Evolutionary conservation across 2,113 vertebrate genomes (phyloP).

Genomic region (Ailurus styani): DNA sequence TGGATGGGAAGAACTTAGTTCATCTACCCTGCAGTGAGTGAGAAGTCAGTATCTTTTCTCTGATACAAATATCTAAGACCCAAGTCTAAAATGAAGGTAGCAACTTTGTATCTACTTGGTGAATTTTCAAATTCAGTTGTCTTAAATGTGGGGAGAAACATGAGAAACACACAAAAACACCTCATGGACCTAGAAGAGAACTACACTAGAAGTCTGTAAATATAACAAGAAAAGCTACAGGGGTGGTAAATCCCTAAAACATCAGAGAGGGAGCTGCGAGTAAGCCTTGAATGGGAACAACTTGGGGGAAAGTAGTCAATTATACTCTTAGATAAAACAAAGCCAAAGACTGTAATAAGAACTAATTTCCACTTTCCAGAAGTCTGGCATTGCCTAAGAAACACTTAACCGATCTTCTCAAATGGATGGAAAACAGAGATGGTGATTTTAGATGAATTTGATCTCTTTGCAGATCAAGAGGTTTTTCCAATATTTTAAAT

Average conservation of each 20-base stretch:
- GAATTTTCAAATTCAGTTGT: not conserved
- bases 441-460: not conserved
- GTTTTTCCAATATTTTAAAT: conserved; percentile 29
- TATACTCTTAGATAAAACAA: not conserved
- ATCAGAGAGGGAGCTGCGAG: not conserved
- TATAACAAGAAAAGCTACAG: not conserved
- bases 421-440: conserved; percentile 1
- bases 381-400: not conserved
- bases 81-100: not conserved
- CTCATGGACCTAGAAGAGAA: not conserved
- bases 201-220: not conserved
- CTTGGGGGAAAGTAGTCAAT: not conserved
- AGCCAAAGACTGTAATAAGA: not conserved
- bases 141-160: not conserved
- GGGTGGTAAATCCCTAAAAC: not conserved
- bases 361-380: conserved; percentile 1
- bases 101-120: not conserved
- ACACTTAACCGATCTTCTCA: conserved; percentile 3
- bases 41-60: not conserved
- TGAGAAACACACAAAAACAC: not conserved
- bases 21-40: not conserved
- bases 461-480: not conserved
- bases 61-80: not conserved
- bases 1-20: not conserved
- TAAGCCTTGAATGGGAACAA: not conserved